A percentile compares a stretch with the other conserved stretches of the same genome.
Conservation (phyloP, 2,797 vertebrate species). For the Micrastur ruficollis region DNA sequence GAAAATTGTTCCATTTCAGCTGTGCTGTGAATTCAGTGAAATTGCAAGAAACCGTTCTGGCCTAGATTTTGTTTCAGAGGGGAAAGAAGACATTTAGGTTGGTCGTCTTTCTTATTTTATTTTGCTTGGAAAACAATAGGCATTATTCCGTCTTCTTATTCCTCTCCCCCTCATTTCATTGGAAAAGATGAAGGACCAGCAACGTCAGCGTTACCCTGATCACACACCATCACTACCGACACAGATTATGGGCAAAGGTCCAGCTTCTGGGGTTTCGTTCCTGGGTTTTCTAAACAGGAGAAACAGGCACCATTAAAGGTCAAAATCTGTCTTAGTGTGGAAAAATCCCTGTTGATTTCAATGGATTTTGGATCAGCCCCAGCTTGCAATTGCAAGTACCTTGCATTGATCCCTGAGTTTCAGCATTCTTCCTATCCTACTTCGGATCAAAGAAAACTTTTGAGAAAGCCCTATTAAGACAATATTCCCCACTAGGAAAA, state of each 20-base stretch:
- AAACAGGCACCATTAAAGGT: neutral
- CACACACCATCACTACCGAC: neutral
- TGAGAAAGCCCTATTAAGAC: neutral
- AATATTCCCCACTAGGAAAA: neutral
- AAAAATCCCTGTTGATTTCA: neutral
- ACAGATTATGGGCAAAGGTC: neutral
- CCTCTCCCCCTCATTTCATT: neutral
- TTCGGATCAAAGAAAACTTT: neutral
- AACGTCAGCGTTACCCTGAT: neutral
- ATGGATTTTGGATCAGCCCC: neutral
- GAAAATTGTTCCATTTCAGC: neutral
- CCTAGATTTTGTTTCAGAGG: neutral
- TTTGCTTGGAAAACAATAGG: neutral
- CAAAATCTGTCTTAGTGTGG: neutral
- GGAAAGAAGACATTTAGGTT: neutral
- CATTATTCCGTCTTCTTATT: neutral
- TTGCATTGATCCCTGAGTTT: fast-evolving
- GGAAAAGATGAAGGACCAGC: neutral
- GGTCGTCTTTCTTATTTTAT: neutral
- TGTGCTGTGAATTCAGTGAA: neutral
- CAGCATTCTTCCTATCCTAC: neutral
- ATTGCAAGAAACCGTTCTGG: neutral
- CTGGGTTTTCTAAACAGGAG: neutral
- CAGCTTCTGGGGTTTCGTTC: neutral
- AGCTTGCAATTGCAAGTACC: no score